These are phyloP conservation scores for Macrostomum cliftonense DNA, from an alignment of 2,888 invertebrate species.

Conservation along the genomic window DNA sequence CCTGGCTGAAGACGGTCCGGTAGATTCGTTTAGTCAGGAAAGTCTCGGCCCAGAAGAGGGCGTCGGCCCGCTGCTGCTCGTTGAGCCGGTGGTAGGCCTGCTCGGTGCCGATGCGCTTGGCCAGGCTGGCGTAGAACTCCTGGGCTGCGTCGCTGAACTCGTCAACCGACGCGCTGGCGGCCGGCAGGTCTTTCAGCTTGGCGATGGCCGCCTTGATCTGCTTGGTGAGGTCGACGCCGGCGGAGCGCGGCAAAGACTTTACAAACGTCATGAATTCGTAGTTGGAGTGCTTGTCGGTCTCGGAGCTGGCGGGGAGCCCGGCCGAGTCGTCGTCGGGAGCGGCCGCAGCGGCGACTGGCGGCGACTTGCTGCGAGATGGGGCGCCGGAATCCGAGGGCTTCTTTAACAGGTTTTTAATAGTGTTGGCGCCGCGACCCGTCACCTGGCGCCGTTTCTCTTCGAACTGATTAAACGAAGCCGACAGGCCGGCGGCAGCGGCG, in stretches of 20 bases:
- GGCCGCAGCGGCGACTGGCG: too few species aligned
- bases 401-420: constrained; percentile 42
- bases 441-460: constrained; percentile 66
- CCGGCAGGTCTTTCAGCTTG: constrained; percentile 24
- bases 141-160: background rate
- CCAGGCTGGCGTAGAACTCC: background rate
- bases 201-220: constrained; percentile 32
- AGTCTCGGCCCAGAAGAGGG: constrained; percentile 46
- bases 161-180: constrained; percentile 1
- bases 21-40: constrained; percentile 77
- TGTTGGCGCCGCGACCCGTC: constrained; percentile 56
- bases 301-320: too few species aligned
- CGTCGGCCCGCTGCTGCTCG: constrained; percentile 2
- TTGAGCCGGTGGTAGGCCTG: background rate
- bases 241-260: constrained; percentile 28
- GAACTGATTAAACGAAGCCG: constrained; percentile 53
- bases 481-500: background rate
- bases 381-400: too few species aligned
- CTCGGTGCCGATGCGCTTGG: background rate
- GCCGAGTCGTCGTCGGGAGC: too few species aligned
- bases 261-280: constrained; percentile 36
- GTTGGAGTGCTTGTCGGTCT: constrained; percentile 26
- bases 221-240: constrained; percentile 43
- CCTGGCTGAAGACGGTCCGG: constrained; percentile 67
- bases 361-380: too few species aligned